Base-by-base conservation (phyloP, 1,140 invertebrate genomes). In the Potamilus streckersoni region DNA sequence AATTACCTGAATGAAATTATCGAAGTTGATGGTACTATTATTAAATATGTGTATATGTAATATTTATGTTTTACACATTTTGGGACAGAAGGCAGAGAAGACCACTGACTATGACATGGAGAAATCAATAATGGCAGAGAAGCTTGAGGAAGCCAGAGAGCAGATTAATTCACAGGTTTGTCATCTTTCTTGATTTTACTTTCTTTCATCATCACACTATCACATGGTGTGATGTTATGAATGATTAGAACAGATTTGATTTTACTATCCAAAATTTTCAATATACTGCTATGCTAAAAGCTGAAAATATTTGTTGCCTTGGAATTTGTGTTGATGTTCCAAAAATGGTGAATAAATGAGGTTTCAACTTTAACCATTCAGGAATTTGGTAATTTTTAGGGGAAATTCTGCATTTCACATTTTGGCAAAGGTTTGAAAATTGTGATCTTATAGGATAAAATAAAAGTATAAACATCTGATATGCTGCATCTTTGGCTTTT, bases 151-250 rank as follows among this genome's bases (percentile, higher is more conserved):
- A 57, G 71, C 78, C 59, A 73, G 74, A 58, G 63, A 81, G 14
- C 64, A 78, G n/a, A 75, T 80, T 15, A 78, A 81, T 66, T 63
- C 79, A 38, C 78, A 82, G 81, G 83, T 85, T 59, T 27, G 61
- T 55, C 19, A 58, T 71, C n/a, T 27, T 14, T 5, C 60, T 13
- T 19, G 61, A 62, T 49, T 12, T 19, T 19, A 27, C 14, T 67
- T 31, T 67, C 27, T 17, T 1, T 19, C 49, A 19, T 70, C 19
- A 20, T 16, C 17, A 71, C 13, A 15, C 27, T 63, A 20, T 19
- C 27, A 20, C 12, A 63, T 13, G n/a, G 27, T 3, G 17, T 20
- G 8, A 17, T 20, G 17, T 13, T 20, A 63, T 19, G 3, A 19
- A 63, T 20, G 17, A 13, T 13, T 2, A 63, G 17, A 20, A 13